phyloP scores from a whole-genome alignment of 2,888 invertebrate species.

The Lissonota sp. region DNA sequence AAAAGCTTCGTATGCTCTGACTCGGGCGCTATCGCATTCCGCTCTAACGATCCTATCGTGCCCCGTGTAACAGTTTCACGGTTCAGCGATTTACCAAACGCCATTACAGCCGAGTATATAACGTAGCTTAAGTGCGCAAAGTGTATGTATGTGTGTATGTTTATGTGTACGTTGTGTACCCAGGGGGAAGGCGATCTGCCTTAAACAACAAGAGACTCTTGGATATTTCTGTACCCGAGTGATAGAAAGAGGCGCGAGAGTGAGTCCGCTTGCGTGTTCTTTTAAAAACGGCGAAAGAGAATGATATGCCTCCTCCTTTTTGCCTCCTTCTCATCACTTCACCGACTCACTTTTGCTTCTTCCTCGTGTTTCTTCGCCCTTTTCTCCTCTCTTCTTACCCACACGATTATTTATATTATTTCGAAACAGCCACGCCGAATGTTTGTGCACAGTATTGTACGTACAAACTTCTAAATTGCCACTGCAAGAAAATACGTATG shows the following conservation, averaged over 20 bases:
- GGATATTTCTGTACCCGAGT: background rate
- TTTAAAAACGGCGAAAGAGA: constrained; percentile 41
- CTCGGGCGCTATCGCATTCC: constrained; percentile 66
- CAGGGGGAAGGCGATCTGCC: constrained; percentile 17
- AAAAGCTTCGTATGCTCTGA: constrained; percentile 42
- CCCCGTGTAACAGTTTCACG: constrained; percentile 73
- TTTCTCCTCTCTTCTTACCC: background rate
- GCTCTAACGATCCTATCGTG: constrained; percentile 70
- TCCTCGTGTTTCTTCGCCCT: constrained; percentile 7
- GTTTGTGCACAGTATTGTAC: constrained; percentile 34
- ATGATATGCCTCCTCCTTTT: constrained; percentile 37
- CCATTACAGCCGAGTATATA: constrained; percentile 67
- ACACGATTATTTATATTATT: constrained; percentile 47
- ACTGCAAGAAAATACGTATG: constrained; percentile 2
- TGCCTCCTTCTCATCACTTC: constrained; percentile 51
- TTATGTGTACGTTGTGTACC: constrained; percentile 11
- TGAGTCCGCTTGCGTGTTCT: constrained; percentile 52
- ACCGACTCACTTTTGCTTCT: constrained; percentile 30
- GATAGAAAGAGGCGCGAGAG: constrained; percentile 38
- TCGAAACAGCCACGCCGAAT: constrained; percentile 29
- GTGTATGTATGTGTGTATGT: constrained; percentile 27
- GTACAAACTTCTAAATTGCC: constrained; percentile 57
- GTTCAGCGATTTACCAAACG: constrained; percentile 72
- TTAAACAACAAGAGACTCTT: constrained; percentile 15
- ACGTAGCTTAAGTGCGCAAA: constrained; percentile 29